phyloP scores from a whole-genome alignment of 2,113 vertebrate genomes.

The Podilymbus podiceps region DNA sequence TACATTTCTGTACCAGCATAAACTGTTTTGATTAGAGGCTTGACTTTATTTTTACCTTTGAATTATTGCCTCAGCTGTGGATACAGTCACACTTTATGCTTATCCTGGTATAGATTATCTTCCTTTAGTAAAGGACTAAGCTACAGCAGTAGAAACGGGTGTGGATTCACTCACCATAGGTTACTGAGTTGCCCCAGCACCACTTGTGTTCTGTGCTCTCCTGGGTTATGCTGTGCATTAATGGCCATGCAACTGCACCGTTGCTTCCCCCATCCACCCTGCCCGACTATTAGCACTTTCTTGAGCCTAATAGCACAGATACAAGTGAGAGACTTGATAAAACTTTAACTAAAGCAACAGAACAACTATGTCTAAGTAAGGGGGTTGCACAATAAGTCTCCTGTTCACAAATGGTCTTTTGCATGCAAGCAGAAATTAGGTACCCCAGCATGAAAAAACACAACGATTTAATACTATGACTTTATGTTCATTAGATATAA shows the following conservation, averaged over 20 bases:
- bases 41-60: background rate
- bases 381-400: background rate
- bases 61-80: background rate
- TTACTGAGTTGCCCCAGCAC: background rate
- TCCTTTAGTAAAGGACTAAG: background rate
- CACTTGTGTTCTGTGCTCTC: background rate
- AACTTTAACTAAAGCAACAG: background rate
- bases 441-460: background rate
- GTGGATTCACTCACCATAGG: background rate
- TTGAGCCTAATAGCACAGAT: background rate
- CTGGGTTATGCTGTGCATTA: background rate
- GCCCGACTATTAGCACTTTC: background rate
- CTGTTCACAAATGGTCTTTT: background rate
- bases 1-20: background rate
- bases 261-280: background rate
- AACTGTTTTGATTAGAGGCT: background rate
- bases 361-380: background rate
- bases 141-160: background rate
- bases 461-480: background rate
- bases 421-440: background rate
- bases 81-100: background rate
- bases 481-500: background rate
- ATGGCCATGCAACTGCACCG: background rate
- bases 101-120: background rate
- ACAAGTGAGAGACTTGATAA: background rate